A percentile compares a stretch with the other conserved stretches of the same genome.
Evolutionary conservation across 2,113 vertebrate genomes (phyloP).

Genomic region (Pelmatolapia mariae): DNA sequence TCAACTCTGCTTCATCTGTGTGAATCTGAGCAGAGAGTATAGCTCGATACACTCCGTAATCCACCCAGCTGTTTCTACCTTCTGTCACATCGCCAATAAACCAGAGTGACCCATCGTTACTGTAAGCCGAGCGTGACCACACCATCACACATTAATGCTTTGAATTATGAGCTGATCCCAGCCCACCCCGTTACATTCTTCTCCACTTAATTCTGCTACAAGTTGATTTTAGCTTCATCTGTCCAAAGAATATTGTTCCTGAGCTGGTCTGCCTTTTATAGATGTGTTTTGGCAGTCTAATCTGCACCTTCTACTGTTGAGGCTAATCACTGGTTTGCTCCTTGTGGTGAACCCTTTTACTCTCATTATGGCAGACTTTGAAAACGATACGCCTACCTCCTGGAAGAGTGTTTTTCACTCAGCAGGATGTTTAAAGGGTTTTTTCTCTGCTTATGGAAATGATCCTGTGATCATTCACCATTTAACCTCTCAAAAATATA

Average conservation of each 20-base stretch:
- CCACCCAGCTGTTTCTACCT: neutral
- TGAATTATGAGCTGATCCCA: neutral
- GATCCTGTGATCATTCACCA: neutral
- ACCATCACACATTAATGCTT: neutral
- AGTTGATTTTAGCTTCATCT: neutral
- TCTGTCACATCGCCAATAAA: neutral
- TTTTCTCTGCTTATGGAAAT: neutral
- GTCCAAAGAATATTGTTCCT: neutral
- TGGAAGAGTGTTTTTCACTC: neutral
- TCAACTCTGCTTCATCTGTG: neutral
- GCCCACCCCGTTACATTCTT: neutral
- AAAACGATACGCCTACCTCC: neutral
- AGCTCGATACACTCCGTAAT: neutral
- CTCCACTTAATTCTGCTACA: neutral
- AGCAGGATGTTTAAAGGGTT: neutral
- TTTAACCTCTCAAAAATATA: neutral
- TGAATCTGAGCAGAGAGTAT: neutral
- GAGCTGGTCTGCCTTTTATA: neutral
- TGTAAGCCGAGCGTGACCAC: neutral
- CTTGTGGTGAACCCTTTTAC: neutral
- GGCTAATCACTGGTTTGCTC: neutral
- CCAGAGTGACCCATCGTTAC: neutral
- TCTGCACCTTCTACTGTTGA: neutral
- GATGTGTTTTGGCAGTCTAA: neutral
- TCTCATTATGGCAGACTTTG: neutral